A percentile compares a stretch with the other conserved stretches of the same genome.
Conservation (phyloP, 2,888 invertebrate species). For the Napeogenes inachia region DNA sequence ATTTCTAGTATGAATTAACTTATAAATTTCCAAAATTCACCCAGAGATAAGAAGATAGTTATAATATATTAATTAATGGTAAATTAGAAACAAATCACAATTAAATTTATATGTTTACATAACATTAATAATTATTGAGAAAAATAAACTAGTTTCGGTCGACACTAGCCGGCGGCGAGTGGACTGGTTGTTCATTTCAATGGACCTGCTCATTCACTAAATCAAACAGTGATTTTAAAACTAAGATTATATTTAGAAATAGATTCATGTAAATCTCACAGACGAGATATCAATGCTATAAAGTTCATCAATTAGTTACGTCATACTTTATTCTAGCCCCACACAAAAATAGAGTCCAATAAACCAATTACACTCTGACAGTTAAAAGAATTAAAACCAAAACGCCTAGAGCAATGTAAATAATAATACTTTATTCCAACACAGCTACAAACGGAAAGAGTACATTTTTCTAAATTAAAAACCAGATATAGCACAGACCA, state of each 20-base stretch:
- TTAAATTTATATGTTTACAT: slow-evolving; percentile 59
- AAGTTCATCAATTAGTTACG: slow-evolving; percentile 20
- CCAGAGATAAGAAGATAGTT: slow-evolving; percentile 25
- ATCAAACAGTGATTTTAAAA: slow-evolving; percentile 45
- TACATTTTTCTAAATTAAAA: slow-evolving; percentile 67
- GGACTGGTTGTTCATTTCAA: slow-evolving; percentile 31
- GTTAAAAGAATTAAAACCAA: slow-evolving; percentile 36
- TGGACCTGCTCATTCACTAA: slow-evolving; percentile 37
- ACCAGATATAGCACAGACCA: slow-evolving; percentile 68
- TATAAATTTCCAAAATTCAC: slow-evolving; percentile 12
- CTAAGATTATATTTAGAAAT: slow-evolving; percentile 46
- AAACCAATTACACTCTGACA: slow-evolving; percentile 32
- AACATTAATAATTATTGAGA: slow-evolving; percentile 46
- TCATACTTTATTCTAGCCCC: slow-evolving; percentile 23
- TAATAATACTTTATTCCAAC: slow-evolving; percentile 51
- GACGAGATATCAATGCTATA: slow-evolving; percentile 33
- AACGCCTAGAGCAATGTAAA: slow-evolving; percentile 60
- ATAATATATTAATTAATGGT: slow-evolving; percentile 51
- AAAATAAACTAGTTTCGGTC: slow-evolving; percentile 41
- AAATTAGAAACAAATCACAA: slow-evolving; percentile 58
- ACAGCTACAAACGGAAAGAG: slow-evolving; percentile 50
- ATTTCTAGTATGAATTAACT: slow-evolving; percentile 23
- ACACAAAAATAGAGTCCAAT: slow-evolving; percentile 24
- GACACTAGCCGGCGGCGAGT: slow-evolving; percentile 41
- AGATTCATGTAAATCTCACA: slow-evolving; percentile 42